Percentiles rank a stretch among this genome's conserved stretches.
These are phyloP conservation scores for Lepidocyrtinus sp. DNA, from an alignment of 2,888 invertebrate genomes.

Conservation along the genomic window DNA sequence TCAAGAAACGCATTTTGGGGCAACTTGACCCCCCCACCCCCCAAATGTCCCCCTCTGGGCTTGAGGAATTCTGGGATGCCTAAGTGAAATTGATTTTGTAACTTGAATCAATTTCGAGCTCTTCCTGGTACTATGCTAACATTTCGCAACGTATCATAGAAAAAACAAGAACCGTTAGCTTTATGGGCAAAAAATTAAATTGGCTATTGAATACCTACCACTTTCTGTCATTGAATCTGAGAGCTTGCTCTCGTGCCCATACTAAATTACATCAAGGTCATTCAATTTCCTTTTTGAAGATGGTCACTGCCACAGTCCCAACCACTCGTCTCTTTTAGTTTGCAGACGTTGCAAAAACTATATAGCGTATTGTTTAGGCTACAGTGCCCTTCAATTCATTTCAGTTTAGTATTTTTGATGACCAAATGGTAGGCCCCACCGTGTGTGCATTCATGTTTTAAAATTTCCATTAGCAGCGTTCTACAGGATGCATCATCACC, in stretches of 20 bases:
- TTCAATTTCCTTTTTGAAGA: conserved; percentile 26
- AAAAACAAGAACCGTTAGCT: not conserved
- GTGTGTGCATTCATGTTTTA: not conserved
- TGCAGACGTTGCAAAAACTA: too few relatives aligned
- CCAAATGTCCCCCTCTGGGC: too few relatives aligned
- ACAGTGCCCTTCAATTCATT: not conserved
- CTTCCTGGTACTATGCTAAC: not conserved
- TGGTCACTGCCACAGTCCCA: conserved; percentile 13
- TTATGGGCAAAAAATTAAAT: not conserved
- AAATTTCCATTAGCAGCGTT: not conserved
- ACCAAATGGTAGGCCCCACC: too few relatives aligned
- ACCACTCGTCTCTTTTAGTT: not conserved
- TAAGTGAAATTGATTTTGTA: not conserved
- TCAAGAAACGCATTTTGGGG: too few relatives aligned
- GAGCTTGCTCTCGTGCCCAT: not conserved
- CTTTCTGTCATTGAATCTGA: conserved; percentile 6
- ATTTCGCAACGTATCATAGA: not conserved
- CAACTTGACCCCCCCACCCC: too few relatives aligned
- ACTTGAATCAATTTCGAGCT: not conserved
- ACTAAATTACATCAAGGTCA: conserved; percentile 27
- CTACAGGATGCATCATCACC: too few relatives aligned
- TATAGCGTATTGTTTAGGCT: not conserved
- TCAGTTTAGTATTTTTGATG: too few relatives aligned
- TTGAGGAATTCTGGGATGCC: too few relatives aligned
- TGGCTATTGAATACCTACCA: not conserved